Percentiles rank a stretch among this genome's conserved stretches.
Evolutionary conservation across 2,113 vertebrate genomes (phyloP).

Genomic region (Montifringilla adamsi): DNA sequence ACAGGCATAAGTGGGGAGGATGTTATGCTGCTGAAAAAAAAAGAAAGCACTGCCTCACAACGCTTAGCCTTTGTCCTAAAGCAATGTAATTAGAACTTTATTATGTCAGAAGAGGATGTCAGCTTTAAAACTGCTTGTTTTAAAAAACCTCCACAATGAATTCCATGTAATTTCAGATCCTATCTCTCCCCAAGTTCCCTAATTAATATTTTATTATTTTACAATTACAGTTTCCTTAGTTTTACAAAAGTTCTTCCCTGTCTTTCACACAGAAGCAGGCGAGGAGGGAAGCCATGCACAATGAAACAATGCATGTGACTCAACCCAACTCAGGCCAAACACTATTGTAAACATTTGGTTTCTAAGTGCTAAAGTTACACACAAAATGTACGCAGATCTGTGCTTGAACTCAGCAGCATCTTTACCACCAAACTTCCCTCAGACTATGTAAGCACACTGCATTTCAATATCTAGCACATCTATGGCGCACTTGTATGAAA

Average conservation of each 20-base stretch:
- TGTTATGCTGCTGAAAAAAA: constrained; percentile 21
- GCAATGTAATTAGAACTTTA: background rate
- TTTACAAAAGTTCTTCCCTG: constrained; percentile 2
- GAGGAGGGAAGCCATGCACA: constrained; percentile 32
- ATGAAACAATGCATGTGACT: constrained; percentile 62
- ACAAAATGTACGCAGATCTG: background rate
- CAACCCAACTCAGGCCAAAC: background rate
- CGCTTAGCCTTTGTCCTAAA: constrained; percentile 32
- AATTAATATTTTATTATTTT: constrained; percentile 53
- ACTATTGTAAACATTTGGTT: background rate
- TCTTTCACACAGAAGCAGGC: constrained; percentile 11
- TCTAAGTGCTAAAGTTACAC: background rate
- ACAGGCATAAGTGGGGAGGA: background rate
- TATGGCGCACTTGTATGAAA: rapidly evolving
- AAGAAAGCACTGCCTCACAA: background rate
- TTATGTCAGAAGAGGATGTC: constrained; percentile 49
- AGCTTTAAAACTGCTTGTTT: constrained; percentile 22
- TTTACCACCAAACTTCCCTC: background rate
- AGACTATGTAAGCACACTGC: background rate
- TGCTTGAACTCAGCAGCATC: background rate
- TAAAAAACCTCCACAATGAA: constrained; percentile 35
- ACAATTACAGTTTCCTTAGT: constrained; percentile 42
- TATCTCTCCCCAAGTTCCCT: background rate
- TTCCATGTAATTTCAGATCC: constrained; percentile 36
- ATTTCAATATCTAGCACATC: rapidly evolving